Evolutionary conservation across 2,888 invertebrate species (phyloP), one percentile per base, ranked within the genome.

Genomic region (Bedellia somnulentella): DNA sequence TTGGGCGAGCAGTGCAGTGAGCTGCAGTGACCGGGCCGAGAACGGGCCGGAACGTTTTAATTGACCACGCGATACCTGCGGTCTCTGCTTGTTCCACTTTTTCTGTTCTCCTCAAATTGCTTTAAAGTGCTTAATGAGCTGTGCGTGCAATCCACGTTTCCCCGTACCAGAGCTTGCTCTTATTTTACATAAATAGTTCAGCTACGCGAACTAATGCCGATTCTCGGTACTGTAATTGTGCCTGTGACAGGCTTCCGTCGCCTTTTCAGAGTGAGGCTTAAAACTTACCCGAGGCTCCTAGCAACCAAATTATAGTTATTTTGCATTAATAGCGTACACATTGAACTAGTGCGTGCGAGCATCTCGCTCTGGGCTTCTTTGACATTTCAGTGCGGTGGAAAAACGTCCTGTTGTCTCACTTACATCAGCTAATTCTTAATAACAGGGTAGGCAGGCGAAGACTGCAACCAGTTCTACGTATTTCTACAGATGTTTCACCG

Each of bases 101-200:
- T 75, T 73, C 70, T 68, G 52, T 51, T 47, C 58, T 57, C 47
- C 50, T 60, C 68, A 75, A 75, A 75, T 75, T 75, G 68, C 70
- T 71, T 64, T 68, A 67, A 73, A 75, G 73, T 75, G 67, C 75
- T 73, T 75, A 75, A 75, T 75, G 68, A 71, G 71, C 54, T 71
- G 71, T 75, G 75, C 75, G 75, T 75, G 75, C 75, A 60, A 70
- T 71, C 58, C 66, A 52, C 57, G 67, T 70, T 75, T 73, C 73
- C 68, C 67, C 67, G 68, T 73, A 73, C 63, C 52, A 52, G 61
- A 61, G 54, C 54, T 58, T 47, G 63, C 57, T 70, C 70, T 68
- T 71, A 63, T 75, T 75, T 70, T 70, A 71, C 71, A 62, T 70
- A 73, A 71, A 75, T 75, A 75, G 75, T 73, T 70, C 57, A 61